Evolutionary conservation across 2,888 invertebrate species (phyloP), one percentile per base, ranked within the genome.

Genomic region (Leptopilina drosophilae): DNA sequence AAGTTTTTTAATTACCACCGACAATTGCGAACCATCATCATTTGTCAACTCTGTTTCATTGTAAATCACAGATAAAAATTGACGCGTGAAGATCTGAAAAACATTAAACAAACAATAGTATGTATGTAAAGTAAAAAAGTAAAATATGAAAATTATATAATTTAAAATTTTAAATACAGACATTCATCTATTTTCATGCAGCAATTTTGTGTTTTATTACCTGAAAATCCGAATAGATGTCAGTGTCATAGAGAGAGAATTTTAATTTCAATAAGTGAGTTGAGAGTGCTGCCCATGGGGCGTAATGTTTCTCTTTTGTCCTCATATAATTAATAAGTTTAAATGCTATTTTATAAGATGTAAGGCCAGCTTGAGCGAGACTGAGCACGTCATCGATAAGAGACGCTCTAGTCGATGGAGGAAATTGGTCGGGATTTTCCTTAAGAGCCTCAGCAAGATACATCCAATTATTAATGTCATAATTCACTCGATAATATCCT

Each of bases 331-430:
- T 87, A 53, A 93, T 92, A 46, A 94, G 86, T 77, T 92, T 91
- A 66, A 94, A 90, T 8, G 93, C 93, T 5, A 89, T 84, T 33
- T 89, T 88, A 82, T 93, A 93, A 77, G 89, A 87, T n/a, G 92
- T 86, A 64, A 88, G 81, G 15, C 92, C 92, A 53, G 92, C 90
- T 73, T 92, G 88, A 7, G 93, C 93, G 14, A 92, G 85, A 66
- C 90, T 90, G 62, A 92, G 88, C 33, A 93, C 91, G 87, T 95
- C 94, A 85, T 94, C 94, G 59, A 95, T 88, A 5, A 95, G 89
- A 77, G 94, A 93, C 1, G 93, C 94, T 82, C 94, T 89, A 82
- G 94, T 94, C 53, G 92, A 89, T 0, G 91, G 87, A 53, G 93
- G 91, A 81, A 94, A 92, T n/a, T 81, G 89, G 40, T 84, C 82